Conservation (phyloP, 2,797 vertebrate species). For the Ciconia nigra region DNA sequence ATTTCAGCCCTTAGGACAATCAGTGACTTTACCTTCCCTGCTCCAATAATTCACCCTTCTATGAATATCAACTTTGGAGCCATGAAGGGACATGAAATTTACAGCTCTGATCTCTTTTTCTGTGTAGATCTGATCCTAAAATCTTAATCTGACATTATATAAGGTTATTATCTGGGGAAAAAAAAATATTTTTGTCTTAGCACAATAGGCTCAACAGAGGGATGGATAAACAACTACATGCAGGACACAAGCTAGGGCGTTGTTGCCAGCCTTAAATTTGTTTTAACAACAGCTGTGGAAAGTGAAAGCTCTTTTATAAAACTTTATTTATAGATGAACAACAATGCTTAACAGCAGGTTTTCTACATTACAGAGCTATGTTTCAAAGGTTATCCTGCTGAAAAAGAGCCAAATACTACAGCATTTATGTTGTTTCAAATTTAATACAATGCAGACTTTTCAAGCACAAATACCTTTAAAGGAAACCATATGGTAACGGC, state of each 20-base stretch:
- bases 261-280: background rate
- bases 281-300: background rate
- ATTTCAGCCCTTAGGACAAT: background rate
- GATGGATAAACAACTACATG: background rate
- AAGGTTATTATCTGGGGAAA: background rate
- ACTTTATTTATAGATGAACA: conserved; percentile 12
- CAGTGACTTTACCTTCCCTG: background rate
- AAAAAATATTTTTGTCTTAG: background rate
- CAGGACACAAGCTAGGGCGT: background rate
- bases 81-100: background rate
- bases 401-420: conserved; percentile 30
- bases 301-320: background rate
- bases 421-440: conserved; percentile 3
- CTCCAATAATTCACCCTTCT: background rate
- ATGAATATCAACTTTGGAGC: background rate
- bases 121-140: background rate
- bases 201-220: background rate
- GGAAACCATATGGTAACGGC: conserved; percentile 19
- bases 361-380: background rate
- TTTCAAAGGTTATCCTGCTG: conserved; percentile 45
- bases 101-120: background rate
- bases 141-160: background rate
- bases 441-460: conserved; percentile 33
- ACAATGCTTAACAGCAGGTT: conserved; percentile 12
- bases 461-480: conserved; percentile 39